Evolutionary conservation across 2,888 invertebrate genomes (phyloP).

Genomic region (Emmelina monodactyla): DNA sequence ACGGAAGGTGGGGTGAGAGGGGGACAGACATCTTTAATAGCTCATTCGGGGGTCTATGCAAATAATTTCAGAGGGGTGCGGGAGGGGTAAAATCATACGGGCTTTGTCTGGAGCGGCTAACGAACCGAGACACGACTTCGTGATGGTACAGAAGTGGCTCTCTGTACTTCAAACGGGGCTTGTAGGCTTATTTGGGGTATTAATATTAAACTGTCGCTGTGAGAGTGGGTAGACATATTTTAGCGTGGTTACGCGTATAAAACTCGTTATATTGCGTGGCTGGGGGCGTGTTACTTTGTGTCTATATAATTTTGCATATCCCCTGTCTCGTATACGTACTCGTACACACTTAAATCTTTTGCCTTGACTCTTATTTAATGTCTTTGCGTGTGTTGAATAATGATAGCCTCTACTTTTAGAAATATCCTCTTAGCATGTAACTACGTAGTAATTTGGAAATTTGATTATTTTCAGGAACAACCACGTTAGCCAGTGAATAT

Average conservation of each 20-base stretch:
- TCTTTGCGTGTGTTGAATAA: too few relatives aligned
- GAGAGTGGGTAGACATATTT: conserved; percentile 23
- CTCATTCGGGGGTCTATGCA: conserved; percentile 65
- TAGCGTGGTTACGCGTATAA: conserved; percentile 44
- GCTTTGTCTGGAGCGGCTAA: conserved; percentile 61
- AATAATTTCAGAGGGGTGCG: conserved; percentile 51
- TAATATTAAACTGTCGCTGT: conserved; percentile 51
- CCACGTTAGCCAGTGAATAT: conserved; percentile 67
- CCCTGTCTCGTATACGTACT: conserved; percentile 14
- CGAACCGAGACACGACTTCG: conserved; percentile 59
- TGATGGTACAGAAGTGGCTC: conserved; percentile 54
- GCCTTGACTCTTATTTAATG: too few relatives aligned
- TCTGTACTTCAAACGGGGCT: conserved; percentile 46
- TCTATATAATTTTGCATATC: conserved; percentile 11
- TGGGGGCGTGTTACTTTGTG: conserved; percentile 27
- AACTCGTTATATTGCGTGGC: conserved; percentile 28
- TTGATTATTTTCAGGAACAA: conserved; percentile 42
- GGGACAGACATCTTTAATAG: conserved; percentile 61
- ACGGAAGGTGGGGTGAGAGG: conserved; percentile 32
- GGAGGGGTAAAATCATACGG: conserved; percentile 49
- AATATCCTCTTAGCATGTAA: too few relatives aligned
- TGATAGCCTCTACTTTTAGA: too few relatives aligned
- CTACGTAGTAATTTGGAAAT: too few relatives aligned
- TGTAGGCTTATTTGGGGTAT: conserved; percentile 47
- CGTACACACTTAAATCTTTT: background rate